Evolutionary conservation across 2,797 vertebrate genomes (phyloP).

Genomic region (Cynodonichthys magdalenae): DNA sequence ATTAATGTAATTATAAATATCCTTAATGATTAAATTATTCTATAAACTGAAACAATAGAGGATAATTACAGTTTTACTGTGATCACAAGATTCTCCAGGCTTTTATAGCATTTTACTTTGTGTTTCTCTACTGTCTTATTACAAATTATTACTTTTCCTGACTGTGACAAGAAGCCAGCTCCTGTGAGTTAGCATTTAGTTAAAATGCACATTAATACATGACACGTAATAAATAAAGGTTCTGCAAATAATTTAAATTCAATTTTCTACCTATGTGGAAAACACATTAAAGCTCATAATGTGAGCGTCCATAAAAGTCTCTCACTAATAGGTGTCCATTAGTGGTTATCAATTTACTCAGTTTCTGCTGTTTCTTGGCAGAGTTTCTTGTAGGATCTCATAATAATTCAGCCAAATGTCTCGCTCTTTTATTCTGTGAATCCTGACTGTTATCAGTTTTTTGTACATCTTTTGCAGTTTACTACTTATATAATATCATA

Average conservation of each 20-base stretch:
- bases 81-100: neutral
- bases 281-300: constrained; percentile 1
- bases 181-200: neutral
- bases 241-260: neutral
- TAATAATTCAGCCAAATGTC: neutral
- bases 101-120: no score
- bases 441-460: no score
- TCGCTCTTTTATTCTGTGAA: neutral
- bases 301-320: neutral
- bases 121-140: neutral
- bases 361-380: neutral
- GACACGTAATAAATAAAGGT: neutral
- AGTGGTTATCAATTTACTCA: neutral
- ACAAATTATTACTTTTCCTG: neutral
- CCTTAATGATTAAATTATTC: neutral
- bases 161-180: neutral
- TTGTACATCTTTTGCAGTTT: no score
- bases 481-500: no score
- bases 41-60: neutral
- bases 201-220: neutral
- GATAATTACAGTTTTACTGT: neutral
- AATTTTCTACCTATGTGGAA: constrained; percentile 5
- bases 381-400: neutral
- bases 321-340: constrained; percentile 3
- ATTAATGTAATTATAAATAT: no score